These are phyloP conservation scores for Notothenia coriiceps DNA, from an alignment of 2,113 vertebrate species.

Conservation along the genomic window DNA sequence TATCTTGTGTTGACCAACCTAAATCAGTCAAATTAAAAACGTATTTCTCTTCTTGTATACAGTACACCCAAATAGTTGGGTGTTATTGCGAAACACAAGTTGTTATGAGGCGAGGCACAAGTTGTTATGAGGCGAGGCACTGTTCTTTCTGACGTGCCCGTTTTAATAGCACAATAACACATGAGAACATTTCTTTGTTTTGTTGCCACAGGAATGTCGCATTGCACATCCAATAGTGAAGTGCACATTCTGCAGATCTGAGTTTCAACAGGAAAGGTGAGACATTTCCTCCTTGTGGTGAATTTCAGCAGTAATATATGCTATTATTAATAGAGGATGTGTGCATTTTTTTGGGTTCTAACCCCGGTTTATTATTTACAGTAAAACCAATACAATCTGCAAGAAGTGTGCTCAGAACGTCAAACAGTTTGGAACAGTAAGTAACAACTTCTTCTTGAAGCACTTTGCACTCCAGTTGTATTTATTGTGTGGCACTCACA, in stretches of 20 bases:
- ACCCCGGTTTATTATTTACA: constrained; percentile 69
- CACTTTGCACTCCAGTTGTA: not conserved
- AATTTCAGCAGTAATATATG: not conserved
- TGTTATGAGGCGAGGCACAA: no score
- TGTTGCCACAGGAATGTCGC: constrained; percentile 91
- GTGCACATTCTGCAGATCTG: constrained; percentile 97
- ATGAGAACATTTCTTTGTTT: constrained; percentile 21
- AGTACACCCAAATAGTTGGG: not conserved
- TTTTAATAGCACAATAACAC: not conserved
- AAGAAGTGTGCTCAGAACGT: constrained; percentile 99
- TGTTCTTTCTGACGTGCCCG: not conserved
- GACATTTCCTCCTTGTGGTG: not conserved
- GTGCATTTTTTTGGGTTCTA: not conserved
- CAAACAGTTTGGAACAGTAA: constrained; percentile 98
- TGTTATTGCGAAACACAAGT: not conserved
- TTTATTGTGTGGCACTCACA: not conserved
- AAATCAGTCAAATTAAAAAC: not conserved
- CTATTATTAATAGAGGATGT: not conserved
- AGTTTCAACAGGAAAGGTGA: constrained; percentile 98
- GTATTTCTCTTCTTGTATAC: not conserved
- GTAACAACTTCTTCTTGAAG: constrained; percentile 56
- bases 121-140: no score
- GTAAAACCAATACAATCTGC: constrained; percentile 99
- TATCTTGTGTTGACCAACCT: not conserved
- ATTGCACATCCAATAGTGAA: constrained; percentile 98